Evolutionary conservation across 2,888 invertebrate species (phyloP).

Genomic region (Poecilus cupreus): DNA sequence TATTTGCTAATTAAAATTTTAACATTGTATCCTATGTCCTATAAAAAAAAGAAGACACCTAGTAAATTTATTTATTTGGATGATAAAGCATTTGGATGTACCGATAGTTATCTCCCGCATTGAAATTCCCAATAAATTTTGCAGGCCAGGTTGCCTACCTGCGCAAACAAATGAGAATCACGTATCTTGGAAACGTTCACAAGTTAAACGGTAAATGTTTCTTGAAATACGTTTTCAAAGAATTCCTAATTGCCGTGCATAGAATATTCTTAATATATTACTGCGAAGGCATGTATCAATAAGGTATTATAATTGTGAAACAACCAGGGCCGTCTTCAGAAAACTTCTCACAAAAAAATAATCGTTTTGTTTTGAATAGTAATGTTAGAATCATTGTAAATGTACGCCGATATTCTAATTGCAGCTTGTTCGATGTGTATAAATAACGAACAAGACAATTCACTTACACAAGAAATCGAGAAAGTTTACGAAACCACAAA

Average conservation of each 20-base stretch:
- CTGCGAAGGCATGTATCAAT: not conserved
- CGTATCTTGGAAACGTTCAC: not conserved
- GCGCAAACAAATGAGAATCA: not conserved
- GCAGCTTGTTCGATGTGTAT: not conserved
- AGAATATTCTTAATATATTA: not conserved
- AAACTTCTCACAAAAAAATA: not conserved
- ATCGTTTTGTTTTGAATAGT: not conserved
- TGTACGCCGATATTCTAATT: not conserved
- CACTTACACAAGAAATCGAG: slow-evolving; percentile 6
- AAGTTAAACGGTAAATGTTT: not conserved
- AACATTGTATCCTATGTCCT: no score
- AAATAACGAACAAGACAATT: slow-evolving; percentile 2
- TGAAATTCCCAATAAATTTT: slow-evolving; percentile 37
- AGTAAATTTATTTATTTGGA: no score
- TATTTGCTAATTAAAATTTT: no score
- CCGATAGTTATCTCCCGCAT: no score
- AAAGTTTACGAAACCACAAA: not conserved
- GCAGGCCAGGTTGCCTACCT: slow-evolving; percentile 24
- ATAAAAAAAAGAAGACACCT: no score
- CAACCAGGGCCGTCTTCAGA: not conserved
- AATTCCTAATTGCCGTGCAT: not conserved
- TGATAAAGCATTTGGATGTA: no score
- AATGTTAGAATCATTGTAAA: not conserved
- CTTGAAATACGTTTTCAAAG: not conserved
- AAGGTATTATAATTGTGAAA: slow-evolving; percentile 20